Base-by-base conservation (phyloP, 2,888 invertebrate genomes). In the Germaria angustata region DNA sequence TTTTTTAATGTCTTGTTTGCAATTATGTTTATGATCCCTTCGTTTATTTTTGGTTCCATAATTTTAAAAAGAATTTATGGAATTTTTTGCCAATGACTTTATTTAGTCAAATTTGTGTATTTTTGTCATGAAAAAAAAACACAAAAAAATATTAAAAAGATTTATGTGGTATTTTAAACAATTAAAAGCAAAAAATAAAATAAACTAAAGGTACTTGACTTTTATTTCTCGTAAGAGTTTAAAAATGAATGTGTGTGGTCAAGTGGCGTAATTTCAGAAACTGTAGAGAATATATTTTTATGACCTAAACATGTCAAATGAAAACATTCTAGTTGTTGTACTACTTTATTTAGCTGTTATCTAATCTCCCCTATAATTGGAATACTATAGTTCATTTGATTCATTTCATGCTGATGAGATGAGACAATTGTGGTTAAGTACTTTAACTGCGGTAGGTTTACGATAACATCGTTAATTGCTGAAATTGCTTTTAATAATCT, bases 391-490 rank as follows among this genome's bases (percentile, higher is more conserved):
- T 51, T 51, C 32, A 66, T 66, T 76, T 55, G 34, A 44, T 36
- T 55, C 53, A 69, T 59, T 44, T 53, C 51, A 44, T 53, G 77
- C 77, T 68, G 77, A 32, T 61, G n/a, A n/a, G 51, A 61, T 61
- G 34, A 65, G 79, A 79, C 79, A 80, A 80, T 73, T 73, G 66
- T 61, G 79, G 72, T 80, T 80, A 61, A 68, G 72, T 73, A 65
- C 66, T 73, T 73, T 36, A 53, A 73, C 82, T 82, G 82, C 82
- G 82, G 82, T 82, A 82, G 82, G 82, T 82, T 73, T n/a, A 32
- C 4, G 8, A n/a, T 9, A 36, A 59, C 32, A 4, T 15, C 15
- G 44, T 22, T 28, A 65, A 57, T 79, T 55, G 73, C 65, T 44
- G 63, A 13, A 55, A 55, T 24, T 13, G 15, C 34, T 41, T 44